Conservation (phyloP, 1,140 invertebrate species). For the Zaprionus taronus region DNA sequence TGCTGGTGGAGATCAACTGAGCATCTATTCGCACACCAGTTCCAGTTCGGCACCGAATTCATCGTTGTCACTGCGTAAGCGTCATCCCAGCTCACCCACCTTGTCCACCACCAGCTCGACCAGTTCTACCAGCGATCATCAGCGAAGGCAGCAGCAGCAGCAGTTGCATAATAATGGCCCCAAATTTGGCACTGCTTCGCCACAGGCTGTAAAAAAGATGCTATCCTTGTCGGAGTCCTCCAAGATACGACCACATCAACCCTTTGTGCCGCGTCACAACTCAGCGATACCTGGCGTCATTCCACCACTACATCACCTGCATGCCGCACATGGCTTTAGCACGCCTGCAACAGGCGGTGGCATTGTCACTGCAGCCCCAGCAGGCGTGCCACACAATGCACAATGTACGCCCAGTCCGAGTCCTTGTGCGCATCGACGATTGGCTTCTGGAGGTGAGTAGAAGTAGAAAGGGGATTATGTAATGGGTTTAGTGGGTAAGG, state of each 20-base stretch:
- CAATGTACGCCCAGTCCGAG: slow-evolving; percentile 77
- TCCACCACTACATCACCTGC: slow-evolving; percentile 72
- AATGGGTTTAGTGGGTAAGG: background rate
- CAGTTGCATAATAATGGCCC: slow-evolving; percentile 87
- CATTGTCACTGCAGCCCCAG: slow-evolving; percentile 18
- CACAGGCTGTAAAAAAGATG: slow-evolving; percentile 97
- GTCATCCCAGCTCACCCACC: slow-evolving; percentile 88
- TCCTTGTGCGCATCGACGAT: slow-evolving; percentile 88
- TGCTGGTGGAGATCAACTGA: slow-evolving; percentile 74
- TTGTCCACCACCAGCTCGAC: slow-evolving; percentile 94
- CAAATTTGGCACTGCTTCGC: slow-evolving; percentile 95
- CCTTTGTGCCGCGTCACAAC: slow-evolving; percentile 81
- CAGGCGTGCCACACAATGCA: slow-evolving; percentile 38
- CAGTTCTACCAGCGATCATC: slow-evolving; percentile 94
- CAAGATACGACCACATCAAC: slow-evolving; percentile 94
- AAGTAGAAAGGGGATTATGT: background rate
- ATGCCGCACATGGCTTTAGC: slow-evolving; percentile 63
- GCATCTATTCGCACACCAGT: slow-evolving; percentile 76
- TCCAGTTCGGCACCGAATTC: slow-evolving; percentile 77
- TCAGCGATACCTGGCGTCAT: slow-evolving; percentile 55
- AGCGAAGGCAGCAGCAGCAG: slow-evolving; percentile 91
- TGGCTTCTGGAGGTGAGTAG: slow-evolving; percentile 86
- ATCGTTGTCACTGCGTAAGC: slow-evolving; percentile 87
- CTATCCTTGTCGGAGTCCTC: slow-evolving; percentile 93
- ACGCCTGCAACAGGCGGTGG: slow-evolving; percentile 32